Conservation (phyloP, 2,797 vertebrate genomes). For the Jordanella pulchra region DNA sequence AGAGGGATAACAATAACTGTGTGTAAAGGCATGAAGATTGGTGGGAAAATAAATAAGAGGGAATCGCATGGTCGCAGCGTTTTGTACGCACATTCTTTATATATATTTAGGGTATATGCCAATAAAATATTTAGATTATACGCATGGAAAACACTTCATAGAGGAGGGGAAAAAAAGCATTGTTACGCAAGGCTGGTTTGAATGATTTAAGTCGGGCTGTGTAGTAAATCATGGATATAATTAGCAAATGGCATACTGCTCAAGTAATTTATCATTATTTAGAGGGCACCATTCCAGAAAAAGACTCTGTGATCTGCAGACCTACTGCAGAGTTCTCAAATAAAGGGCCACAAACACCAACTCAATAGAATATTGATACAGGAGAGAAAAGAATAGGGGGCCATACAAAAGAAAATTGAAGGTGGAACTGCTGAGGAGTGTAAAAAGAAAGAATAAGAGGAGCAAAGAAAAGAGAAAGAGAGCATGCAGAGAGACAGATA, state of each 20-base stretch:
- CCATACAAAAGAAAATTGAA: slow-evolving; percentile 73
- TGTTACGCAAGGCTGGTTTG: slow-evolving; percentile 99
- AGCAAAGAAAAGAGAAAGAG: slow-evolving; percentile 36
- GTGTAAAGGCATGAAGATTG: slow-evolving; percentile 44
- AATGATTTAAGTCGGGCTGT: slow-evolving; percentile 99
- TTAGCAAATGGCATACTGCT: slow-evolving; percentile 99
- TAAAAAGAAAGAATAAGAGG: slow-evolving; percentile 47
- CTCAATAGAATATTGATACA: slow-evolving; percentile 96
- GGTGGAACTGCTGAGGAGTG: slow-evolving; percentile 62
- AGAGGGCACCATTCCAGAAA: slow-evolving; percentile 99
- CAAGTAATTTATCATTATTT: slow-evolving; percentile 99
- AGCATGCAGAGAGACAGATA: slow-evolving; percentile 60
- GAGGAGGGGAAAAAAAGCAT: slow-evolving; percentile 92
- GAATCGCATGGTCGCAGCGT: slow-evolving; percentile 78
- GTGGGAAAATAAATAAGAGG: slow-evolving; percentile 78
- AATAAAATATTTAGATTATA: slow-evolving; percentile 98
- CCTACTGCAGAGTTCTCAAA: slow-evolving; percentile 98
- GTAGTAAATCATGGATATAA: slow-evolving; percentile 99
- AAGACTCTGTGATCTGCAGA: slow-evolving; percentile 97
- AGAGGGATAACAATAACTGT: slow-evolving; percentile 77
- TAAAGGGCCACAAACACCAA: slow-evolving; percentile 96
- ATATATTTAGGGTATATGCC: slow-evolving; percentile 68
- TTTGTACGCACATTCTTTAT: slow-evolving; percentile 63
- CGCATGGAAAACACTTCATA: slow-evolving; percentile 99
- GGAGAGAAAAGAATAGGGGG: slow-evolving; percentile 68